Conservation (phyloP, 2,113 vertebrate species). For the Butorides virescens region DNA sequence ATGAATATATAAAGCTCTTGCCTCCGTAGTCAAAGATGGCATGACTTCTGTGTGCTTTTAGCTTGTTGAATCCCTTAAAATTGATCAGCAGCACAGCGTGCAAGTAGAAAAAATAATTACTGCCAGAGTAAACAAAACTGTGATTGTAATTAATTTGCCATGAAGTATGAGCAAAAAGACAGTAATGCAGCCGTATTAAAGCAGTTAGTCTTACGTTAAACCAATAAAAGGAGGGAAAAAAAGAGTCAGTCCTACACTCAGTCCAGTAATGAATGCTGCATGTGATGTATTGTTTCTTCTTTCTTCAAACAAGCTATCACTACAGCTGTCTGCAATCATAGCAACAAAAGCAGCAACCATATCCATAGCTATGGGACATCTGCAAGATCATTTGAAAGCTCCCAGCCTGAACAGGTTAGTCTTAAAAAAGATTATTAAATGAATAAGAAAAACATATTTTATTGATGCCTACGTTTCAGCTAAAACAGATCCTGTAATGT, state of each 20-base stretch:
- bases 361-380: constrained; percentile 49
- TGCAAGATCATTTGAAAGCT: constrained; percentile 26
- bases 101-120: constrained; percentile 32
- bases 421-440: constrained; percentile 12
- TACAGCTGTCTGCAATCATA: constrained; percentile 60
- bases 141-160: constrained; percentile 25
- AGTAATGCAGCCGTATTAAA: constrained; percentile 30
- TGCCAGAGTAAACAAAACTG: constrained; percentile 44
- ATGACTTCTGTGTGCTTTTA: constrained; percentile 51
- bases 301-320: constrained; percentile 35
- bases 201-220: constrained; percentile 21
- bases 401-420: not conserved
- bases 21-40: constrained; percentile 34
- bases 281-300: constrained; percentile 46
- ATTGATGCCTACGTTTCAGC: not conserved
- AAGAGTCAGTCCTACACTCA: not conserved
- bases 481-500: not conserved
- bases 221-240: not conserved
- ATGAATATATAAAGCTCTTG: not conserved
- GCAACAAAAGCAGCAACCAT: constrained; percentile 62
- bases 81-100: constrained; percentile 9
- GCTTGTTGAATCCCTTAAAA: constrained; percentile 36
- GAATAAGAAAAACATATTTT: not conserved
- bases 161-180: constrained; percentile 25
- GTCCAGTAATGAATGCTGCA: constrained; percentile 35